Conservation (phyloP, 35 echinoderm and acorn worm genomes). For the Acanthaster planci region DNA sequence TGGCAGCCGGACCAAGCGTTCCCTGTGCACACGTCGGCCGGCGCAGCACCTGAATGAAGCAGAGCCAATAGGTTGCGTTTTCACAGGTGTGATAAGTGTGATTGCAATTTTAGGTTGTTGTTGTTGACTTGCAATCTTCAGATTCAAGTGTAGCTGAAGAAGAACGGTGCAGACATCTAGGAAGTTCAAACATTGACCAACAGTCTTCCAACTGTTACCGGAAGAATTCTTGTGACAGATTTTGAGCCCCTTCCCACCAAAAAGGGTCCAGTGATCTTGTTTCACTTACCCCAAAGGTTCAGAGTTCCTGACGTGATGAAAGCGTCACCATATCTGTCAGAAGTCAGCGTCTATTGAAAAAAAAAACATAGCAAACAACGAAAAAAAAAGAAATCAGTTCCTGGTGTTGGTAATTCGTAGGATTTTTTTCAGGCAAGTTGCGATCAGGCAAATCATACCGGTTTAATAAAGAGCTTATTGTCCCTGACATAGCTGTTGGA, state of each 20-base stretch:
- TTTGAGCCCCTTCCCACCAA: not conserved
- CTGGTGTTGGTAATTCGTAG: too few relatives aligned
- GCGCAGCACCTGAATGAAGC: slow-evolving; percentile 52
- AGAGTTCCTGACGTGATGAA: slow-evolving; percentile 57
- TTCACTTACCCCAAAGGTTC: slow-evolving; percentile 74
- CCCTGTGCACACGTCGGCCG: slow-evolving; percentile 84
- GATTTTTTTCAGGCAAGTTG: too few relatives aligned
- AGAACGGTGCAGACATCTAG: not conserved
- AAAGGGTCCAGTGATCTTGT: not conserved
- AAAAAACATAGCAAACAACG: slow-evolving; percentile 6
- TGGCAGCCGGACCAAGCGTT: slow-evolving; percentile 72
- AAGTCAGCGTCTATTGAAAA: slow-evolving; percentile 65
- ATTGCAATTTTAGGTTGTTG: not conserved
- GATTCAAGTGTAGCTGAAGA: not conserved
- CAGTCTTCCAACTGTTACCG: too few relatives aligned
- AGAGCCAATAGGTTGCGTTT: not conserved
- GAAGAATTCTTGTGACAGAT: too few relatives aligned
- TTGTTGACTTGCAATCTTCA: not conserved
- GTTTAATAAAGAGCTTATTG: slow-evolving; percentile 69
- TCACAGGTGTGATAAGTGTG: not conserved
- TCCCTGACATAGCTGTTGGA: slow-evolving; percentile 70
- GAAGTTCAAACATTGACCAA: too few relatives aligned
- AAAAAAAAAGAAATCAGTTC: not conserved
- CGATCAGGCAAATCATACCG: slow-evolving; percentile 44
- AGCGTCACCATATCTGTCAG: slow-evolving; percentile 54